Evolutionary conservation across 2,888 invertebrate species (phyloP), one percentile per base, ranked within the genome.

Genomic region (Rhingia rostrata): DNA sequence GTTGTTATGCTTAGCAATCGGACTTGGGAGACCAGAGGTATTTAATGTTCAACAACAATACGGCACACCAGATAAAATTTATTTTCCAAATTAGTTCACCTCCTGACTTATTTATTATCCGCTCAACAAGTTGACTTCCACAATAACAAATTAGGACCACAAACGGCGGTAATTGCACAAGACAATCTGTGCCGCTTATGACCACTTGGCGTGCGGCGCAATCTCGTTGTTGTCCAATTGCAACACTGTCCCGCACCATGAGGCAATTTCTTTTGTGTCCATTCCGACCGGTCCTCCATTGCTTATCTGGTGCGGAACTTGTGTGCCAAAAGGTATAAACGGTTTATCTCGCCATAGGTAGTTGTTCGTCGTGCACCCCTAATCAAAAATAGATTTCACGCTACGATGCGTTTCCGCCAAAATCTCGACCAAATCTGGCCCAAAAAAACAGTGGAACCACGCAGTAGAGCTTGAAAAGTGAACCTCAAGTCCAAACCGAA

Each of bases 61-160:
- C 54, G 12, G 51, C 7, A 37, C 41, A 56, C 1, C 22, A 63
- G 67, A 72, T 72, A 67, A 54, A 61, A 67, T 72, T 72, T 72
- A 78, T 66, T 83, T 67, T 49, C 63, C 60, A 83, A 83, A 83
- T 83, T 78, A 83, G 83, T 83, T 83, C 83, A 78, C 79, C 83
- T 73, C 54, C 5, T 78, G 83, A 73, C 79, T 83, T 78, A 67
- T 83, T 83, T 83, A 83, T 79, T 83, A 79, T 78, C 73, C 58
- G 73, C 63, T 74, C 83, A 83, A 73, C 83, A 69, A 83, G 83
- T 83, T 78, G 79, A 58, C 73, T 83, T 58, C 67, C 51, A 49
- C 49, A 73, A 53, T 73, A 53, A 78, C 83, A 83, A 83, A 78
- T 83, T 78, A 83, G 83, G 83, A 83, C 83, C 83, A 63, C 83